A percentile compares a stretch with the other conserved stretches of the same genome.
Evolutionary conservation across 1,140 invertebrate species (phyloP).

Genomic region (Brachionus angularis): DNA sequence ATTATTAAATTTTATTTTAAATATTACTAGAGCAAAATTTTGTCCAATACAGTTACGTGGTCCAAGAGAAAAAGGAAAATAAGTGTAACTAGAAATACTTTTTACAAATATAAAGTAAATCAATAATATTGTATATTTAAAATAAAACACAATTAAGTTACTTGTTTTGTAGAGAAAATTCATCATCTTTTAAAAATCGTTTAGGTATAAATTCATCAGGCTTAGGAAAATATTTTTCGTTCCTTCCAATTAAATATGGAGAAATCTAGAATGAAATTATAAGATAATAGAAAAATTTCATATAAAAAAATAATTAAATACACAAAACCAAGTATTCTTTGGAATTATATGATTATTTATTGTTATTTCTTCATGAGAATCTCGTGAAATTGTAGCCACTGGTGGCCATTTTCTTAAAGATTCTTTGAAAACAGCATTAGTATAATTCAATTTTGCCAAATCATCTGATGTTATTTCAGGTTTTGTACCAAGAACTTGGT

Average conservation of each 20-base stretch:
- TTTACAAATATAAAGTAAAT: too few relatives aligned
- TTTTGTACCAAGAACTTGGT: neutral
- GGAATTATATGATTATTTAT: neutral
- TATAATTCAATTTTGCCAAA: constrained; percentile 5
- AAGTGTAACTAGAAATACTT: too few relatives aligned
- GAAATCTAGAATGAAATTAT: neutral
- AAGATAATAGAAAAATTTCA: too few relatives aligned
- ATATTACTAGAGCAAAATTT: too few relatives aligned
- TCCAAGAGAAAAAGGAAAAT: too few relatives aligned
- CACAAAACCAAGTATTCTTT: neutral
- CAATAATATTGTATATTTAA: too few relatives aligned
- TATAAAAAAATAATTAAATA: too few relatives aligned
- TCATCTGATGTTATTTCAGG: neutral
- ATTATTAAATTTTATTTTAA: too few relatives aligned
- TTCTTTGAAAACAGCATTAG: constrained; percentile 20
- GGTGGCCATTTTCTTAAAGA: constrained; percentile 14
- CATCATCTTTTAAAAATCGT: constrained; percentile 9
- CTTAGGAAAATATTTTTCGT: constrained; percentile 28
- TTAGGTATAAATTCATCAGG: neutral
- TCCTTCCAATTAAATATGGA: constrained; percentile 11
- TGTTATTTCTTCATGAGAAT: neutral
- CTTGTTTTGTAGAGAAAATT: too few relatives aligned
- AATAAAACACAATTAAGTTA: too few relatives aligned
- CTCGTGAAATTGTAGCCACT: neutral
- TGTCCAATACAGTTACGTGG: too few relatives aligned